These are phyloP conservation scores for Saimiri boliviensis DNA, from an alignment of 2,113 vertebrate genomes.

Conservation along the genomic window DNA sequence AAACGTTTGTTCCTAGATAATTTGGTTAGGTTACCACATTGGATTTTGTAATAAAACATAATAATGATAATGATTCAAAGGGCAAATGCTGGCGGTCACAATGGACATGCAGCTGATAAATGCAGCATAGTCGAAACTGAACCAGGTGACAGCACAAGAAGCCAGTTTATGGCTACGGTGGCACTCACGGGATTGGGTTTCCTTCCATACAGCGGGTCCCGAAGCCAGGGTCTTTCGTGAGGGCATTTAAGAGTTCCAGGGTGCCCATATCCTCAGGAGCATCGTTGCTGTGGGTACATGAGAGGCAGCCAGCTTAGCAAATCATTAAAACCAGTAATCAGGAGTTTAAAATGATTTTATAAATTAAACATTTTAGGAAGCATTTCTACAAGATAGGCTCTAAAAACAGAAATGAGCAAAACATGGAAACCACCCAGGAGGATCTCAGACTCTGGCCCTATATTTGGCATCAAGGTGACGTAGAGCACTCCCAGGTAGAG, in stretches of 20 bases:
- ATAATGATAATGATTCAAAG: neutral
- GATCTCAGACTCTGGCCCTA: neutral
- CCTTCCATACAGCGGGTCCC: slow-evolving; percentile 96
- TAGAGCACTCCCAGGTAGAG: neutral
- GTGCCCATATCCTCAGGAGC: slow-evolving; percentile 90
- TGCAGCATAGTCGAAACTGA: neutral
- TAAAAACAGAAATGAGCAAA: slow-evolving; percentile 1
- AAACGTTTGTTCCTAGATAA: neutral
- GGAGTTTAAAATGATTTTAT: neutral
- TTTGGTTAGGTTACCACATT: neutral
- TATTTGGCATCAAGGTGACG: neutral
- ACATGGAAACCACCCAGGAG: neutral
- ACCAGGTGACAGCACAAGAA: neutral
- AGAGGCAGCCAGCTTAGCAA: slow-evolving; percentile 39
- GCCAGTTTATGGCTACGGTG: neutral
- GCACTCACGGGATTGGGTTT: slow-evolving; percentile 91
- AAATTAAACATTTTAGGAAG: neutral
- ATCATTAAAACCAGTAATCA: neutral
- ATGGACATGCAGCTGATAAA: neutral
- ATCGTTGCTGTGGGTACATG: slow-evolving; percentile 88
- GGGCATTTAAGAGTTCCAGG: slow-evolving; percentile 87
- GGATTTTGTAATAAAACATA: neutral
- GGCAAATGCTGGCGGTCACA: neutral
- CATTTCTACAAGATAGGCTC: neutral
- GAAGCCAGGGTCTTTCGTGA: slow-evolving; percentile 90